Base-by-base conservation (phyloP, 2,797 vertebrate species). In the Gymnoscopelus microlampas region DNA sequence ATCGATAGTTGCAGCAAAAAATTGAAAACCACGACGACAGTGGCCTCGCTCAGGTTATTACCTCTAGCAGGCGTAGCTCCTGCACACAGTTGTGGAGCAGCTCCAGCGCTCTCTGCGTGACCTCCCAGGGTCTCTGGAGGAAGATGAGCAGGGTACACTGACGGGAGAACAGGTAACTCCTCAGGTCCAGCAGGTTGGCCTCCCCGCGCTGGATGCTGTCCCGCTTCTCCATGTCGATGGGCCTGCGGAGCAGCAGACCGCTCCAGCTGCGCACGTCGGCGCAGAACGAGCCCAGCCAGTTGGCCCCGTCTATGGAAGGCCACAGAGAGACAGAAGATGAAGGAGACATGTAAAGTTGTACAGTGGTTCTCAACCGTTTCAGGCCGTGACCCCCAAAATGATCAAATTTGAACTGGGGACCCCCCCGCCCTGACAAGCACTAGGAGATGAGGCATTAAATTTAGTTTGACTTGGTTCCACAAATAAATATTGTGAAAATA, bases 221-320 rank as follows among this genome's bases (percentile, higher is more conserved):
- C 13, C 98, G 92, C 88, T 98, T 98, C 91, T 98, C 97, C 98
- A 99, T 99, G 84, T 99, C 98, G 53, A 99, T 99, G 9, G 98
- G 98, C 26, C 97, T 93, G 39, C 98, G 93, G 10, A 99, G 95
- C 58, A 96, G 86, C 83, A 99, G 82, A 32, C 98, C 97, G 2
- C 94, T 96, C 98, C 98, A 99, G 93, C 93, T 96, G 64, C 92
- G 92, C 81, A 99, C 96, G 1, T 97, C 96, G 79, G 97, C 95
- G 81, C 97, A 98, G 91, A 99, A 99, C 10, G 96, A 98, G 0
- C 96, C 95, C 71, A 99, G 92, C 98, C 98, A 99, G 91, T 98
- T 98, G 5, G 97, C 97, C 11, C 96, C 96, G 78, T 99, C 98
- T 99, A 84, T 2, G 47, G 49, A 39, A 2, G 54, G 13, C 71